Evolutionary conservation across 2,797 vertebrate genomes (phyloP).

Genomic region (Phrynocephalus forsythii): DNA sequence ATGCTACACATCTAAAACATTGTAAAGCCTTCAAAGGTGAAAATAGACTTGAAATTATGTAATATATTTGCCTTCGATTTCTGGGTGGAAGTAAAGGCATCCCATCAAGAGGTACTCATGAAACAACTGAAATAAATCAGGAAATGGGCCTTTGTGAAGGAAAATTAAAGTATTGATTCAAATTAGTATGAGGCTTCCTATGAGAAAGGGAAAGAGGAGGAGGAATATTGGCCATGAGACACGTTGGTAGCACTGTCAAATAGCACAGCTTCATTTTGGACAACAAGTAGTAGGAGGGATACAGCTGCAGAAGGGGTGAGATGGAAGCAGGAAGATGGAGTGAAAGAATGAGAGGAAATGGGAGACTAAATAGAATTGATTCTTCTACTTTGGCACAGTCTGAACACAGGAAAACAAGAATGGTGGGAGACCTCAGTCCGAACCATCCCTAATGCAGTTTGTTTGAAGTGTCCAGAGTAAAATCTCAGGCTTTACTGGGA

Average conservation of each 20-base stretch:
- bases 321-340: not conserved
- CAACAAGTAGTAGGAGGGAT: not conserved
- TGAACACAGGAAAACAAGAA: not conserved
- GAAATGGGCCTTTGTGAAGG: not conserved
- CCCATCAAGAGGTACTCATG: not conserved
- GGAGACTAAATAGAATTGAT: not conserved
- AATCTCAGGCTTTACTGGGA: no score
- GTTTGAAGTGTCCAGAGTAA: no score
- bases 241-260: not conserved
- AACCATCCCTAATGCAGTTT: no score
- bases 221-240: no score
- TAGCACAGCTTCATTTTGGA: not conserved
- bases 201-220: not conserved
- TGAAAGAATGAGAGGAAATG: not conserved
- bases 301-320: not conserved
- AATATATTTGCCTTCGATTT: not conserved
- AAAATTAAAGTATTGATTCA: not conserved
- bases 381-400: not conserved
- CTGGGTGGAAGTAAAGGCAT: not conserved
- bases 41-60: no score
- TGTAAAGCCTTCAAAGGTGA: no score
- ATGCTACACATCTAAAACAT: no score
- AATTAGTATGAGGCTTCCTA: not conserved
- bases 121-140: not conserved
- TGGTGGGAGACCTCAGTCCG: no score